Conservation (phyloP, 2,797 vertebrate genomes). For the Aselliscus stoliczkanus region DNA sequence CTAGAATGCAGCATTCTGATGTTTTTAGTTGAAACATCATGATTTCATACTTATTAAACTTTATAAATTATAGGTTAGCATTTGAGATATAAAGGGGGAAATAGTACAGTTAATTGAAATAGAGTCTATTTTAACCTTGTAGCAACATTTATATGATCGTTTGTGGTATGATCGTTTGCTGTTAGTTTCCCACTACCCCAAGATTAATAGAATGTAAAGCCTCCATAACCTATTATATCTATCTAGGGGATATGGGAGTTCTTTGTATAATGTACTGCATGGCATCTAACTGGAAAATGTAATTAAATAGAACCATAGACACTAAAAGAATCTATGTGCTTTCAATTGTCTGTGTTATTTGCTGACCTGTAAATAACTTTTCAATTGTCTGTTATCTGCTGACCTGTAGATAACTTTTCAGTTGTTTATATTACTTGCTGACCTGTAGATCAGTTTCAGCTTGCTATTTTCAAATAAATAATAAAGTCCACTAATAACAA, state of each 20-base stretch:
- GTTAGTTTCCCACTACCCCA: neutral
- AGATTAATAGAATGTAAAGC: conserved; percentile 47
- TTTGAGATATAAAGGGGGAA: neutral
- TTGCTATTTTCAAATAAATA: conserved; percentile 65
- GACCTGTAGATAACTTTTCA: conserved; percentile 62
- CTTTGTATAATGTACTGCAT: conserved; percentile 47
- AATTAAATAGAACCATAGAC: conserved; percentile 43
- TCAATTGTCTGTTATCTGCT: conserved; percentile 64
- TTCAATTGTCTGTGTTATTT: conserved; percentile 66
- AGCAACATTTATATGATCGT: conserved; percentile 5
- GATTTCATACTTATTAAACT: neutral
- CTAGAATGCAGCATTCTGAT: neutral
- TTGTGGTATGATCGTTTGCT: neutral
- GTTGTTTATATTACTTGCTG: conserved; percentile 62
- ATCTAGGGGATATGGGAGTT: conserved; percentile 37
- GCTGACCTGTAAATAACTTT: conserved; percentile 61
- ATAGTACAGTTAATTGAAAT: neutral
- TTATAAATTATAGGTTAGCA: neutral
- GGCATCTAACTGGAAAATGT: conserved; percentile 62
- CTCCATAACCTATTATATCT: conserved; percentile 26
- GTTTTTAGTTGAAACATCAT: neutral
- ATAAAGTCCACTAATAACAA: conserved; percentile 55
- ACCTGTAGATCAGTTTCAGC: conserved; percentile 45
- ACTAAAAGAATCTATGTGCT: conserved; percentile 24
- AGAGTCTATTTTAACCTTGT: neutral